Base-by-base conservation (phyloP, 2,113 vertebrate species). In the Protobothrops mucrosquamatus region DNA sequence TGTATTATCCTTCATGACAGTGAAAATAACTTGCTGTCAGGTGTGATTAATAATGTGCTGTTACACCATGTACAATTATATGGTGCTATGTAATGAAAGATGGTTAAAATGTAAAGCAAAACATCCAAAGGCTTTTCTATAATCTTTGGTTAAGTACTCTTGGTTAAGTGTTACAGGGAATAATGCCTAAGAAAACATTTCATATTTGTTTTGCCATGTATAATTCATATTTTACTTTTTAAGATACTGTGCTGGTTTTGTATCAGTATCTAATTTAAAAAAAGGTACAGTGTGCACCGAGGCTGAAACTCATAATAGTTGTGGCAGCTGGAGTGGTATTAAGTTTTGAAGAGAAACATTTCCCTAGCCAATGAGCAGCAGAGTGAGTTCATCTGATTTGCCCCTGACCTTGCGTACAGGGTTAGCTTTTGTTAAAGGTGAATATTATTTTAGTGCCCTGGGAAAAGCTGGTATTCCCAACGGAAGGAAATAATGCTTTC, bases 11-110 rank as follows among this genome's bases (percentile, higher is more conserved):
- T 52, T 51, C 48, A 43, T 92, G 87, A 91, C 91, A 88, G 69
- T 90, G 64, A 55, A 94, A 94, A 90, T 91, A 95, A 91, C 85
- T 93, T 91, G 69, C 87, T 92, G n/a, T 92, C 92, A 26, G 88
- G 9, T 9, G 56, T 15, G 39, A 56, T 86, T 91, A 89, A 87
- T 91, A 93, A 0, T 74, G 48, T 93, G 88, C 43, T 88, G 51
- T 85, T 93, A 87, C 51, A 88, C 46, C 18, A 46, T 94, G 89
- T 89, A 93, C 89, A 90, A 5, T 87, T 54, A 64, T 91, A 91
- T 1, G 4, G 29, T 81, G 34, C 26, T 94, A 24, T 43, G 85
- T 59, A 88, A 24, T 59, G 85, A 34, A n/a, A 89, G 0, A 0
- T 52, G n/a, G 23, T 34, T 81, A 89, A 92, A 95, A 56, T 4